Evolutionary conservation across 2,888 invertebrate species (phyloP).

Genomic region (Phalangium opilio): DNA sequence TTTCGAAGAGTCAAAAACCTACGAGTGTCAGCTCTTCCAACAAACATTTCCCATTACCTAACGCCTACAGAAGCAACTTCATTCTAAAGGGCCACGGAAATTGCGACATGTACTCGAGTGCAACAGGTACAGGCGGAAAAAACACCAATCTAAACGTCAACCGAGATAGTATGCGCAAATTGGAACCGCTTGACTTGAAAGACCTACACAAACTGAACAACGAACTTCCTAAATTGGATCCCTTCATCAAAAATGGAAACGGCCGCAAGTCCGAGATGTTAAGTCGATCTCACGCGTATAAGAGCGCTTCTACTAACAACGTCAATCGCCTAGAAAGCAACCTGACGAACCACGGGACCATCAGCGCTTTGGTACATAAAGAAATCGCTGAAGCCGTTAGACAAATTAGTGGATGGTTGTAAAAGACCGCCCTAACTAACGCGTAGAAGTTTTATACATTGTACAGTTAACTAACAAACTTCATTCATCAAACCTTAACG

Average conservation of each 20-base stretch:
- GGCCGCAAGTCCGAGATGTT: too few species aligned
- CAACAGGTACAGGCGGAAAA: background rate
- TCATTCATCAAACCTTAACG: too few species aligned
- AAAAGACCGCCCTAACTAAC: conserved; percentile 1
- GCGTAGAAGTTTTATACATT: too few species aligned
- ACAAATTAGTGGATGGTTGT: conserved; percentile 20
- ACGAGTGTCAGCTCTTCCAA: conserved; percentile 6
- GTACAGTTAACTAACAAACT: too few species aligned
- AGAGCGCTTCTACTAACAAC: too few species aligned
- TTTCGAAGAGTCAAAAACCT: background rate
- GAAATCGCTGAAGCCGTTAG: conserved; percentile 20
- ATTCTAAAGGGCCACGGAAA: conserved; percentile 18
- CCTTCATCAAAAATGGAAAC: too few species aligned
- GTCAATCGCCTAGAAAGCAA: background rate
- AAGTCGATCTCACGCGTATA: too few species aligned
- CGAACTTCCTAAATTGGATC: background rate
- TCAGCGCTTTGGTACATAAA: conserved; percentile 17
- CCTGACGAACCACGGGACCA: conserved; percentile 4
- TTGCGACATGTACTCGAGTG: conserved; percentile 18
- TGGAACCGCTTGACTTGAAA: background rate
- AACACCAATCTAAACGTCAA: background rate
- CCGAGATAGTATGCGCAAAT: background rate
- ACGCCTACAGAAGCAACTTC: conserved; percentile 18
- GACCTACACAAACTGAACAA: background rate
- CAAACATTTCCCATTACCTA: conserved; percentile 12